Percentiles rank a stretch among this genome's conserved stretches.
Evolutionary conservation across 2,113 vertebrate species (phyloP).

Genomic region (Periophthalmodon schlosseri): DNA sequence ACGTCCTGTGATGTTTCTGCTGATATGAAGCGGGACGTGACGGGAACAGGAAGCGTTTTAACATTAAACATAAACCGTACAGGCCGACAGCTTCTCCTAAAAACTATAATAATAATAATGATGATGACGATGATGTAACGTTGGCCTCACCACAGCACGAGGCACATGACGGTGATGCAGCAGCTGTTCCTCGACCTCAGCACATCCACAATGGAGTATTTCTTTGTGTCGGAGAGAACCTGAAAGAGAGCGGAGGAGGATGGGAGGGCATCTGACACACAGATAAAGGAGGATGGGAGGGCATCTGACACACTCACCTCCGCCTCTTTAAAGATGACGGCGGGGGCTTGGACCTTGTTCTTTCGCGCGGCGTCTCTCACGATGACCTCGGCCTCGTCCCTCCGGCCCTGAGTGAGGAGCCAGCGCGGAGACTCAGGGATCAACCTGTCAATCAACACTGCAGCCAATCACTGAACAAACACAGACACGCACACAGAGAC

Average conservation of each 20-base stretch:
- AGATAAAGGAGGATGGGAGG: background rate
- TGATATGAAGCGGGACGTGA: too few relatives aligned
- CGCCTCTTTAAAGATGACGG: constrained; percentile 79
- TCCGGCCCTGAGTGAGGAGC: constrained; percentile 85
- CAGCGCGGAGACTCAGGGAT: constrained; percentile 92
- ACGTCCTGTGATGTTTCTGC: too few relatives aligned
- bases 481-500: too few relatives aligned
- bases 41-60: too few relatives aligned
- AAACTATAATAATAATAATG: too few relatives aligned
- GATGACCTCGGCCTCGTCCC: constrained; percentile 85
- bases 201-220: constrained; percentile 83
- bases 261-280: background rate
- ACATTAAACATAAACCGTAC: too few relatives aligned
- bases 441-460: constrained; percentile 75
- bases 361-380: constrained; percentile 83
- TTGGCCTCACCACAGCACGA: constrained; percentile 85
- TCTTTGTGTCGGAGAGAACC: constrained; percentile 35
- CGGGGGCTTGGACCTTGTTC: constrained; percentile 80
- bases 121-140: too few relatives aligned
- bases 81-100: too few relatives aligned
- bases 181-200: constrained; percentile 84
- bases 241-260: constrained; percentile 22
- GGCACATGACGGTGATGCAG: constrained; percentile 85
- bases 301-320: constrained; percentile 74
- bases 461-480: background rate